Conservation (phyloP, 1,140 invertebrate species). For the Trichogramma pretiosum region DNA sequence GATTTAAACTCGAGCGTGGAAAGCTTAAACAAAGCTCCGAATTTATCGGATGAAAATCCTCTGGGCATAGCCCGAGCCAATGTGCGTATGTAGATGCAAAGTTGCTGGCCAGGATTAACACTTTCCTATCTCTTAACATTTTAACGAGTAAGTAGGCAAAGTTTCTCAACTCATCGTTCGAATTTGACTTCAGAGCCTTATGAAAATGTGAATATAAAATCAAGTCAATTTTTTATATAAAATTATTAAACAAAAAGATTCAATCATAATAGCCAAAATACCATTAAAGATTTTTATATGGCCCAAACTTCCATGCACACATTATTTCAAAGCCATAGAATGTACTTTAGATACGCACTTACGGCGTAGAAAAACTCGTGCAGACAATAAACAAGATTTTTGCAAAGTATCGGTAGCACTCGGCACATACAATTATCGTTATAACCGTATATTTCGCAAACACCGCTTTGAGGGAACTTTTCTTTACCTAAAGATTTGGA, state of each 20-base stretch:
- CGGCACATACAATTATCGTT: slow-evolving; percentile 44
- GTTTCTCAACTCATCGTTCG: too few species aligned
- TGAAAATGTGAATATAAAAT: too few species aligned
- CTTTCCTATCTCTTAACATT: slow-evolving; percentile 47
- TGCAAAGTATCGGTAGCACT: slow-evolving; percentile 26
- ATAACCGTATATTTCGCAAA: slow-evolving; percentile 41
- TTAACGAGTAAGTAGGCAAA: too few species aligned
- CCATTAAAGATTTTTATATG: too few species aligned
- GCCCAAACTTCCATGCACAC: slow-evolving; percentile 8
- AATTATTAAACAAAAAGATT: too few species aligned
- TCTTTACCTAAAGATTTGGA: slow-evolving; percentile 34
- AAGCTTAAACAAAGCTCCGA: slow-evolving; percentile 48
- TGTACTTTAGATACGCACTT: slow-evolving; percentile 3
- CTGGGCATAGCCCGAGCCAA: slow-evolving; percentile 22
- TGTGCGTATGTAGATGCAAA: slow-evolving; percentile 42
- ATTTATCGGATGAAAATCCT: slow-evolving; percentile 49
- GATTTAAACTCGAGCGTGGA: slow-evolving; percentile 47
- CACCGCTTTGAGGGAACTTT: slow-evolving; percentile 29
- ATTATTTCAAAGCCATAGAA: slow-evolving; percentile 20
- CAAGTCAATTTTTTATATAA: too few species aligned
- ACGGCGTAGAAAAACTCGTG: slow-evolving; percentile 12
- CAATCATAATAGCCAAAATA: too few species aligned
- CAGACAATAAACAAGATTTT: slow-evolving; percentile 41
- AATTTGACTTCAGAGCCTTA: too few species aligned
- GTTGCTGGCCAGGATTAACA: slow-evolving; percentile 45